A percentile compares a stretch with the other conserved stretches of the same genome.
These are phyloP conservation scores for Aphodius granarius DNA, from an alignment of 2,888 invertebrate genomes.

Conservation along the genomic window DNA sequence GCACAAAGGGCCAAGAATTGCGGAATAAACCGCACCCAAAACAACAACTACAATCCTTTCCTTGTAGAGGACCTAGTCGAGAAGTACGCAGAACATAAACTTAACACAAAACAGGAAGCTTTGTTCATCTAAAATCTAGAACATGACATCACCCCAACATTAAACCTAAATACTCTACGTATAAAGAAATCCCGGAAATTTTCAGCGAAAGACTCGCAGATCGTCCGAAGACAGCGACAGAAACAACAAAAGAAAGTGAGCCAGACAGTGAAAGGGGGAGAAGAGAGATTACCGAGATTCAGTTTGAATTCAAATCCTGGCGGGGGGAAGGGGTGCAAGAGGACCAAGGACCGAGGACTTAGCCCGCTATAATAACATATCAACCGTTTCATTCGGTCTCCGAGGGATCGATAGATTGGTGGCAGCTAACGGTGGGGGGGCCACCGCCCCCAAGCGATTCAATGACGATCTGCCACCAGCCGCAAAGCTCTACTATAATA, in stretches of 20 bases:
- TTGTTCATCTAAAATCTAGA: too few relatives aligned
- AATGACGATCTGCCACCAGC: background rate
- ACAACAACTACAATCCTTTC: too few relatives aligned
- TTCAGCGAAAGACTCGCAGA: too few relatives aligned
- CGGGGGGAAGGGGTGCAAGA: background rate
- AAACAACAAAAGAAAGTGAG: background rate
- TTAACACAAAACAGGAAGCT: too few relatives aligned
- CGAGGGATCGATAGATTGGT: background rate
- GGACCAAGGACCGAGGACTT: constrained; percentile 5
- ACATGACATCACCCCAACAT: too few relatives aligned
- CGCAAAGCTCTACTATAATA: background rate
- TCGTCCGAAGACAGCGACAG: background rate
- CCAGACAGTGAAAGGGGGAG: constrained; percentile 1
- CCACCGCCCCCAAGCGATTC: background rate
- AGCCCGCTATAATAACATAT: constrained; percentile 10
- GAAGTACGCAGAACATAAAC: too few relatives aligned
- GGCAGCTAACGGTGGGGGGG: background rate
- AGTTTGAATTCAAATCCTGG: constrained; percentile 12
- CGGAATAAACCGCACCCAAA: too few relatives aligned
- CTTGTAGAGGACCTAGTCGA: too few relatives aligned
- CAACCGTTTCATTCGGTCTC: background rate
- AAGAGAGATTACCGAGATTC: constrained; percentile 5
- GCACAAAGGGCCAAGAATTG: too few relatives aligned
- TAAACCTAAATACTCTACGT: too few relatives aligned
- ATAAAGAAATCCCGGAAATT: too few relatives aligned